Conservation (phyloP, 2,113 vertebrate species). For the Chascanopsetta lugubris region DNA sequence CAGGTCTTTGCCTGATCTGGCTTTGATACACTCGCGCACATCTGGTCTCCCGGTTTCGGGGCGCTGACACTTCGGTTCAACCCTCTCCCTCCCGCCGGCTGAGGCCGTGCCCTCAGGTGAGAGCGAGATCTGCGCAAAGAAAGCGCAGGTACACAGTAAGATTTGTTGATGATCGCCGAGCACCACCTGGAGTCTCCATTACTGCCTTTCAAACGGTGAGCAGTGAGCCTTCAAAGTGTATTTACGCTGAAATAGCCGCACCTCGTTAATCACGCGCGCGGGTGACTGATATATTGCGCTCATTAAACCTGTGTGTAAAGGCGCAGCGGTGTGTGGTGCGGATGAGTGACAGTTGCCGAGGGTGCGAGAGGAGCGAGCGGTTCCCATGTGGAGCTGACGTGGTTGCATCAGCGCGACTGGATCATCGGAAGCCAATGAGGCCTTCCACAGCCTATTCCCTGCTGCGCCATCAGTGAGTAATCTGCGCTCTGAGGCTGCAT, state of each 20-base stretch:
- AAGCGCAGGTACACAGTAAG: slow-evolving; percentile 10
- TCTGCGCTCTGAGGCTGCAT: slow-evolving; percentile 54
- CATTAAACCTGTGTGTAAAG: slow-evolving; percentile 30
- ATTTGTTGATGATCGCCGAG: slow-evolving; percentile 8
- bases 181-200: slow-evolving; percentile 43
- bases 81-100: background rate
- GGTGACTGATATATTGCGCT: slow-evolving; percentile 38
- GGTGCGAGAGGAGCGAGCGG: slow-evolving; percentile 51
- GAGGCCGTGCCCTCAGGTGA: slow-evolving; percentile 18
- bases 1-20: slow-evolving; percentile 35
- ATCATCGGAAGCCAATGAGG: slow-evolving; percentile 78
- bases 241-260: slow-evolving; percentile 44
- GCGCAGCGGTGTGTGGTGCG: slow-evolving; percentile 34
- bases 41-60: slow-evolving; percentile 39
- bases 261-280: slow-evolving; percentile 44
- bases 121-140: background rate
- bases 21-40: slow-evolving; percentile 40
- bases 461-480: slow-evolving; percentile 61
- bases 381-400: slow-evolving; percentile 50
- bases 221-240: slow-evolving; percentile 35
- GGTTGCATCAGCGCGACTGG: slow-evolving; percentile 66
- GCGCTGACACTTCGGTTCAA: slow-evolving; percentile 28
- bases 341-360: slow-evolving; percentile 39
- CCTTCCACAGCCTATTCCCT: slow-evolving; percentile 66
- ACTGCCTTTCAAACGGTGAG: slow-evolving; percentile 16